These are phyloP conservation scores for Wasmannia auropunctata DNA, from an alignment of 1,140 invertebrate genomes.

Conservation along the genomic window DNA sequence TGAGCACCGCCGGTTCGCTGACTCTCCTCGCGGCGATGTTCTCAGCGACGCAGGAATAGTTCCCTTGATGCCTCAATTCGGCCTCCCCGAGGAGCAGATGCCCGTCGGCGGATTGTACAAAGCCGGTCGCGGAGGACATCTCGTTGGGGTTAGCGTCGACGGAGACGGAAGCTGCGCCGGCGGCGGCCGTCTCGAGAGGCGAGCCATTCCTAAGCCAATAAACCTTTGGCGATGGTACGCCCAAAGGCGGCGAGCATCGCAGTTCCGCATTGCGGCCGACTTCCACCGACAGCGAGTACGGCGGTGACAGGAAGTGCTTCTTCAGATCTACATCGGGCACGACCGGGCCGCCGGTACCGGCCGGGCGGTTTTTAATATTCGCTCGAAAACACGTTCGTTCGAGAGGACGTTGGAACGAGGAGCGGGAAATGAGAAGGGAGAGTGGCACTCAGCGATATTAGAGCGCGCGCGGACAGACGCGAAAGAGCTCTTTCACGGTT, in stretches of 20 bases:
- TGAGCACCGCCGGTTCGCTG: conserved; percentile 94
- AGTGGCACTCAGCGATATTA: conserved; percentile 81
- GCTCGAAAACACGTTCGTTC: conserved; percentile 58
- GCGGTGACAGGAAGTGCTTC: conserved; percentile 93
- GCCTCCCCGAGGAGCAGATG: conserved; percentile 96
- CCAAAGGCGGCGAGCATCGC: conserved; percentile 94
- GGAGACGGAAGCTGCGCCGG: conserved; percentile 89
- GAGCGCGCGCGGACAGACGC: conserved; percentile 75
- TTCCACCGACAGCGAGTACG: conserved; percentile 93
- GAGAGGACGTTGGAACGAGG: conserved; percentile 62
- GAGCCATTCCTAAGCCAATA: conserved; percentile 92
- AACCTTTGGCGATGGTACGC: conserved; percentile 93
- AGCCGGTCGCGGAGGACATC: conserved; percentile 89
- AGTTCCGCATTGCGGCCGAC: conserved; percentile 94
- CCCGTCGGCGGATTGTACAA: conserved; percentile 87
- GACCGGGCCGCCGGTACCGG: neutral
- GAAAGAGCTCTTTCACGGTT: conserved; percentile 74
- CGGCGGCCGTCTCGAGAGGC: conserved; percentile 88
- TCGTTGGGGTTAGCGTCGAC: conserved; percentile 84
- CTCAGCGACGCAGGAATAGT: conserved; percentile 98
- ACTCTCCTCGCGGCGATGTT: conserved; percentile 95
- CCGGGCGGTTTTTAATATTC: conserved; percentile 73
- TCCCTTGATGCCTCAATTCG: conserved; percentile 88
- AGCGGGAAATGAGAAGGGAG: conserved; percentile 24
- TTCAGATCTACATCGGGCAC: conserved; percentile 89